phyloP scores from a whole-genome alignment of 2,888 invertebrate species.

The Cistogaster globosa region DNA sequence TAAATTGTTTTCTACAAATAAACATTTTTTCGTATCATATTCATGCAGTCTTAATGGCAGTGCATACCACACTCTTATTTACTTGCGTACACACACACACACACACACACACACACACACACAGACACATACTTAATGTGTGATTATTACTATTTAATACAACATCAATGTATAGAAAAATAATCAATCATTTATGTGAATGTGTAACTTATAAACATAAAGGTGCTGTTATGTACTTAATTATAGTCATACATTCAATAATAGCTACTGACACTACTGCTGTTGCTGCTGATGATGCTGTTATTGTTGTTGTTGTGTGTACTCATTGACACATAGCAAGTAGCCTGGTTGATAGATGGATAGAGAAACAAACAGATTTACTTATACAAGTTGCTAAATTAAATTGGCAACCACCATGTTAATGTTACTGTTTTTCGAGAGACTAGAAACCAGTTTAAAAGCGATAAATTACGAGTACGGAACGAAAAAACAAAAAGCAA shows the following conservation, averaged over 20 bases:
- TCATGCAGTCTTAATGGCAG: neutral
- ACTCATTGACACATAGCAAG: constrained; percentile 19
- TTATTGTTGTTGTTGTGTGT: neutral
- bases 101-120: neutral
- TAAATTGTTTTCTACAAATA: constrained; percentile 22
- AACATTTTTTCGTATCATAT: constrained; percentile 31
- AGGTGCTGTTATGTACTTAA: neutral
- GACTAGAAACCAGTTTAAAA: constrained; percentile 61
- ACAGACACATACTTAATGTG: neutral
- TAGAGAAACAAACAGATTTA: neutral
- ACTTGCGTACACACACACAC: neutral
- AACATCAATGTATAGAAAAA: constrained; percentile 55
- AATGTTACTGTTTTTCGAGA: constrained; percentile 46
- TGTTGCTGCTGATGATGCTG: neutral
- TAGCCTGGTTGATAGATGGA: neutral
- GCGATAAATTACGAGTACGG: constrained; percentile 56
- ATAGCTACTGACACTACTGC: constrained; percentile 37
- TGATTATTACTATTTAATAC: constrained; percentile 50
- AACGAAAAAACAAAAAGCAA: constrained; percentile 32
- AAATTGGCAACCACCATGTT: constrained; percentile 46
- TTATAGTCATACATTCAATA: constrained; percentile 17
- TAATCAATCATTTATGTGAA: constrained; percentile 61
- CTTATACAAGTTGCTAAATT: constrained; percentile 10
- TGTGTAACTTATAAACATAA: neutral
- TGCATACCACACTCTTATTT: neutral